phyloP scores from a whole-genome alignment of 1,140 invertebrate species.

The Nixonia krombeini region DNA sequence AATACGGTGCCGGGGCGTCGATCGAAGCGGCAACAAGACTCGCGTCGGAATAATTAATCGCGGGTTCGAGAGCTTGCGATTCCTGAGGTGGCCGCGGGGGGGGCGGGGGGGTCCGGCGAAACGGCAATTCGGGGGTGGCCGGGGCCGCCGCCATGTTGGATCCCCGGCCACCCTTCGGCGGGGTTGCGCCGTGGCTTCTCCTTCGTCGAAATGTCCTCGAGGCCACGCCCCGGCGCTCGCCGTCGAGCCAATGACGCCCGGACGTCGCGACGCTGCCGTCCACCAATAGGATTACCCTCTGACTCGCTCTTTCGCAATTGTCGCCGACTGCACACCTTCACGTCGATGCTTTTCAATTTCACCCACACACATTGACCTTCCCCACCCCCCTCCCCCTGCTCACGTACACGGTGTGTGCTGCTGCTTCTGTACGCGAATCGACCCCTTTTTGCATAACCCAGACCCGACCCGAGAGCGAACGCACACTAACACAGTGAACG shows the following conservation, averaged over 20 bases:
- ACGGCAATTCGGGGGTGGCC: no score
- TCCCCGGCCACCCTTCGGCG: conserved; percentile 44
- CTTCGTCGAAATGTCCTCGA: conserved; percentile 15
- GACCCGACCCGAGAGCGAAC: not conserved
- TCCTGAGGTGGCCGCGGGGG: conserved; percentile 52
- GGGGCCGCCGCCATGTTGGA: conserved; percentile 59
- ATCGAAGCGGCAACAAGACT: no score
- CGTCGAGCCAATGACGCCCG: conserved; percentile 62
- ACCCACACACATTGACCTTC: conserved; percentile 17
- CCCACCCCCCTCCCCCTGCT: not conserved
- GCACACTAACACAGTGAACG: no score
- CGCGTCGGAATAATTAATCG: conserved; percentile 61
- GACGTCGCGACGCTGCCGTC: conserved; percentile 67
- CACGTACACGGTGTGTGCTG: no score
- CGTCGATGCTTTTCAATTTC: conserved; percentile 45
- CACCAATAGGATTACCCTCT: conserved; percentile 73
- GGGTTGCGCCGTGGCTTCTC: conserved; percentile 46
- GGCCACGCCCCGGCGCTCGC: conserved; percentile 59
- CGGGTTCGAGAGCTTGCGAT: conserved; percentile 55
- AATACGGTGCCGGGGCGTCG: no score
- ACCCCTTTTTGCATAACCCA: not conserved
- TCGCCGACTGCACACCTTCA: conserved; percentile 53
- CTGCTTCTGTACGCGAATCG: no score
- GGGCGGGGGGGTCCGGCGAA: conserved; percentile 7
- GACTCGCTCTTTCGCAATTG: conserved; percentile 71